A percentile compares a stretch with the other conserved stretches of the same genome.
phyloP scores from a whole-genome alignment of 2,888 invertebrate genomes.

The Linhomoeus sp. region DNA sequence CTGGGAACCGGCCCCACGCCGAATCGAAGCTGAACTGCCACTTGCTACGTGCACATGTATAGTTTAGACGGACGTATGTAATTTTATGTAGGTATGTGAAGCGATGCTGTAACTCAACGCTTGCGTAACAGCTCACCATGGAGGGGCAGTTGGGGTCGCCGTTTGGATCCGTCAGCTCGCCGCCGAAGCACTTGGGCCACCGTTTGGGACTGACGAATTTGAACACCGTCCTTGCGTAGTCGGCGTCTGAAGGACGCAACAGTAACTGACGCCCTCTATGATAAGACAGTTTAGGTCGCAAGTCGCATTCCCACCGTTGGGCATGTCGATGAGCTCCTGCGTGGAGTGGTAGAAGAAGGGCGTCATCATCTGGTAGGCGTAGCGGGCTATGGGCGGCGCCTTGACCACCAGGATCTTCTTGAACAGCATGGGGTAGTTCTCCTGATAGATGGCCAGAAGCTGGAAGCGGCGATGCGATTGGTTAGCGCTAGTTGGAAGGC shows the following conservation, averaged over 20 bases:
- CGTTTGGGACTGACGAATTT: constrained; percentile 3
- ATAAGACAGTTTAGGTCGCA: no score
- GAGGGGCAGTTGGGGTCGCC: constrained; percentile 13
- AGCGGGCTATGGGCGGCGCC: constrained; percentile 24
- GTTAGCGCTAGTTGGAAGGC: neutral
- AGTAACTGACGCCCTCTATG: no score
- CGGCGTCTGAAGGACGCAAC: neutral
- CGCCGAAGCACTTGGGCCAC: constrained; percentile 26
- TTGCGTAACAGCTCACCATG: no score
- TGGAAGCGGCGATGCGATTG: neutral
- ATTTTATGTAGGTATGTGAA: no score
- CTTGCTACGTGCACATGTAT: no score
- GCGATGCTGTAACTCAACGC: no score
- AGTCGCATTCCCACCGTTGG: constrained; percentile 11
- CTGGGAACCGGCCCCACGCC: constrained; percentile 24
- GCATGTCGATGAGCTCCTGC: constrained; percentile 22
- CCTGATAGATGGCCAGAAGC: constrained; percentile 24
- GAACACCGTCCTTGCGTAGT: neutral
- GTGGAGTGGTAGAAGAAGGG: constrained; percentile 21
- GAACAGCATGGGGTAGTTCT: constrained; percentile 23
- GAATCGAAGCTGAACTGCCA: constrained; percentile 9
- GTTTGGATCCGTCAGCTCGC: constrained; percentile 14
- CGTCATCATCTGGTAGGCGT: constrained; percentile 23
- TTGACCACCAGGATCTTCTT: constrained; percentile 22
- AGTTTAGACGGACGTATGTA: no score